Evolutionary conservation across 2,113 vertebrate genomes (phyloP).

Genomic region (Hucho hucho): DNA sequence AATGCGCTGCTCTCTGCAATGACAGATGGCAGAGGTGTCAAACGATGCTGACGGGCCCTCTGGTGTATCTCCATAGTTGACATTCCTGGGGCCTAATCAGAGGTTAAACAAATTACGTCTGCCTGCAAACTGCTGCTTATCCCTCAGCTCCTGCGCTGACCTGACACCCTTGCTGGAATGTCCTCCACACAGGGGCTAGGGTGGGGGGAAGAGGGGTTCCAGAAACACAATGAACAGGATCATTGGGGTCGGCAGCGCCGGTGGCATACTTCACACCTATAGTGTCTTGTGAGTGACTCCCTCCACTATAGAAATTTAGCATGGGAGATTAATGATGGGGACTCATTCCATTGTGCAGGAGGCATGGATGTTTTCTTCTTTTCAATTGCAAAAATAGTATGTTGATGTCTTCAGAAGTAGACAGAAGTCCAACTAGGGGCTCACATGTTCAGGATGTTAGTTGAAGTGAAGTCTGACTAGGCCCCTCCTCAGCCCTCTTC

Average conservation of each 20-base stretch:
- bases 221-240: neutral
- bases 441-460: neutral
- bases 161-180: conserved; percentile 63
- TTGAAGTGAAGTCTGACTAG: neutral
- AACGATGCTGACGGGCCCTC: conserved; percentile 76
- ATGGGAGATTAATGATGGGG: neutral
- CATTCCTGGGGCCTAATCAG: conserved; percentile 86
- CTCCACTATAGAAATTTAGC: neutral
- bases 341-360: neutral
- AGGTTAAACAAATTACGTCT: conserved; percentile 80
- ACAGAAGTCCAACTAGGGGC: neutral
- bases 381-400: no score
- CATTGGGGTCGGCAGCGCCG: neutral
- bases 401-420: no score
- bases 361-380: neutral
- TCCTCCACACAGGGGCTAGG: conserved; percentile 38
- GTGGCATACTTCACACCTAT: no score
- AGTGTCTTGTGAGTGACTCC: neutral
- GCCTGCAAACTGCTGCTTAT: conserved; percentile 47
- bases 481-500: neutral
- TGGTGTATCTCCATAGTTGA: conserved; percentile 80
- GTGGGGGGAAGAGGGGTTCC: neutral
- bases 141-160: conserved; percentile 66
- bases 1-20: conserved; percentile 61
- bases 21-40: conserved; percentile 79